These are phyloP conservation scores for Coregonus suidteri DNA, from an alignment of 2,797 vertebrate species.

Conservation along the genomic window DNA sequence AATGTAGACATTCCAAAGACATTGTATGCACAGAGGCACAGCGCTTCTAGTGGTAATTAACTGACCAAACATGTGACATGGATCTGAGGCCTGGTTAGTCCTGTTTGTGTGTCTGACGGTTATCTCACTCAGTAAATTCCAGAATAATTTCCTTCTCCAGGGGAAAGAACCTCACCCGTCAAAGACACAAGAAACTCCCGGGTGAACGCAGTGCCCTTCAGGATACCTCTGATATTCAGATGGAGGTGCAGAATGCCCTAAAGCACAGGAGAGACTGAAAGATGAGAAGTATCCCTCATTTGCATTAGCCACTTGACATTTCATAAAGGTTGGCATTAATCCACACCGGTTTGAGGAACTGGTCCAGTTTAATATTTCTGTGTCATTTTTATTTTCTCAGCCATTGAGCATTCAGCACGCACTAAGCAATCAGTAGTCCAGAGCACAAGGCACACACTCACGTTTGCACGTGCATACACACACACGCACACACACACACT, in stretches of 20 bases:
- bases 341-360: conserved; percentile 50
- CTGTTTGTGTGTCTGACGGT: conserved; percentile 27
- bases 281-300: conserved; percentile 53
- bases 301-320: conserved; percentile 68
- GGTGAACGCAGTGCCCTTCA: conserved; percentile 45
- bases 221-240: conserved; percentile 62
- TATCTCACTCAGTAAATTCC: conserved; percentile 4
- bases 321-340: conserved; percentile 64
- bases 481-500: neutral
- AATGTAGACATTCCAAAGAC: neutral
- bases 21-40: neutral
- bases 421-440: neutral
- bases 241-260: conserved; percentile 37
- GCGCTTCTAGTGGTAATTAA: neutral
- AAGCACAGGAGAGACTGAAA: conserved; percentile 34
- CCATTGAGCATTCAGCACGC: conserved; percentile 1
- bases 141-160: conserved; percentile 13
- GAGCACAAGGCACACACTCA: neutral
- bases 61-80: neutral
- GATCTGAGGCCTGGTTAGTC: neutral
- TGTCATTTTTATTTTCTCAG: conserved; percentile 1
- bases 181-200: conserved; percentile 25
- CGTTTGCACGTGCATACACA: neutral
- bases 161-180: conserved; percentile 5
- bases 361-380: conserved; percentile 23